phyloP scores from a whole-genome alignment of 2,113 vertebrate species.

The Seriola rivoliana region DNA sequence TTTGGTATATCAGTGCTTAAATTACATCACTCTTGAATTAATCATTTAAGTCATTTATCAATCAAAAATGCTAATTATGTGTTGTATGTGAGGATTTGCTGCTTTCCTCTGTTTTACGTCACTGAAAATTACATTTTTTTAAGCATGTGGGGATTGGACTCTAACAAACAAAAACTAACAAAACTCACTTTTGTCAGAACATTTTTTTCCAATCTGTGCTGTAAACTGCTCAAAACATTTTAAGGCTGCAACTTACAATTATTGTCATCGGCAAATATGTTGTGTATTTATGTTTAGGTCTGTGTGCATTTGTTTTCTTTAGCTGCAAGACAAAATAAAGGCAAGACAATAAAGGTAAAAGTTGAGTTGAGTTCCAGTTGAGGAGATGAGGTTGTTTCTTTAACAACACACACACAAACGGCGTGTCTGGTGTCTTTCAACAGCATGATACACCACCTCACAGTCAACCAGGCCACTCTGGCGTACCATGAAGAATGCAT shows the following conservation, averaged over 20 bases:
- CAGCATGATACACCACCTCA: background rate
- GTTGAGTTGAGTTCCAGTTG: background rate
- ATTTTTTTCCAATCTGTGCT: no score
- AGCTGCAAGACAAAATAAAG: background rate
- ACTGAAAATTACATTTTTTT: background rate
- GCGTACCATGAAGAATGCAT: background rate
- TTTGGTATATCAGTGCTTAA: background rate
- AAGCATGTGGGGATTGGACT: no score
- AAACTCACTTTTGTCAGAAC: no score
- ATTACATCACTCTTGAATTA: background rate
- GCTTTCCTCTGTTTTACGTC: background rate
- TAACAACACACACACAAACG: constrained; percentile 1
- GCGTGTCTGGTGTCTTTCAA: background rate
- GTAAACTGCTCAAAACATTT: no score
- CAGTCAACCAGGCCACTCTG: background rate
- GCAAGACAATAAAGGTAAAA: background rate
- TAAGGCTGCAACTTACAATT: no score
- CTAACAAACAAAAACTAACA: no score
- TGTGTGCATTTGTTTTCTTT: background rate
- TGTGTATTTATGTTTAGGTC: background rate
- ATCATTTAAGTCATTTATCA: background rate
- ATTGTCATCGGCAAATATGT: background rate
- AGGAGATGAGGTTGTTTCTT: constrained; percentile 3
- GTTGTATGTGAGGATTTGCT: background rate
- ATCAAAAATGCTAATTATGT: background rate